These are phyloP conservation scores for Holothuria scabra DNA, from an alignment of 53 echinoderm and acorn worm species.

Conservation along the genomic window DNA sequence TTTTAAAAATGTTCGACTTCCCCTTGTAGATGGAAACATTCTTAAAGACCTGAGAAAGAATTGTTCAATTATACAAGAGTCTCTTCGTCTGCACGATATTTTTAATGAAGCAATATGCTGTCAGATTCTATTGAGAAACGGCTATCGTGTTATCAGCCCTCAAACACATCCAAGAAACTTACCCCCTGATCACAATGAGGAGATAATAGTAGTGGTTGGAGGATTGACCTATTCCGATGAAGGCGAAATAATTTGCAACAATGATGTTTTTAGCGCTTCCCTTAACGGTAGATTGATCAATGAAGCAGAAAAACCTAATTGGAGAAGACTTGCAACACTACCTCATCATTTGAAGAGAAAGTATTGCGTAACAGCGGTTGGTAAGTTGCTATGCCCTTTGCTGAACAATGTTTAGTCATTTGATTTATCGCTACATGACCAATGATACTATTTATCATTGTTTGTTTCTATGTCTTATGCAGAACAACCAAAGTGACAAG, in stretches of 20 bases:
- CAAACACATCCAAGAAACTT: slow-evolving; percentile 58
- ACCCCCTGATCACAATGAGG: slow-evolving; percentile 50
- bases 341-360: slow-evolving; percentile 76
- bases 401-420: no score
- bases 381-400: slow-evolving; percentile 43
- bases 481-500: no score
- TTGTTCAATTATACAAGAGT: slow-evolving; percentile 32
- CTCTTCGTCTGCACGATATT: slow-evolving; percentile 44
- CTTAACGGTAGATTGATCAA: not conserved
- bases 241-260: slow-evolving; percentile 70
- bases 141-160: slow-evolving; percentile 69
- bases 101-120: slow-evolving; percentile 77
- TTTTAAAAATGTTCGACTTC: slow-evolving; percentile 63
- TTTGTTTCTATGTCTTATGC: no score
- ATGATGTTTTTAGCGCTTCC: slow-evolving; percentile 50
- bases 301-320: slow-evolving; percentile 46
- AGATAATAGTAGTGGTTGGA: slow-evolving; percentile 70
- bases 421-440: no score
- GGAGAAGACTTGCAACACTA: slow-evolving; percentile 69
- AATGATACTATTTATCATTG: no score
- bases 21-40: slow-evolving; percentile 61
- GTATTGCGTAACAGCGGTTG: slow-evolving; percentile 65
- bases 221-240: slow-evolving; percentile 66
- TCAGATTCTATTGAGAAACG: slow-evolving; percentile 66
- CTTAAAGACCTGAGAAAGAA: slow-evolving; percentile 50